Evolutionary conservation across 2,797 vertebrate genomes (phyloP), one percentile per base, ranked within the genome.

Genomic region (Pantherophis vulpinus): DNA sequence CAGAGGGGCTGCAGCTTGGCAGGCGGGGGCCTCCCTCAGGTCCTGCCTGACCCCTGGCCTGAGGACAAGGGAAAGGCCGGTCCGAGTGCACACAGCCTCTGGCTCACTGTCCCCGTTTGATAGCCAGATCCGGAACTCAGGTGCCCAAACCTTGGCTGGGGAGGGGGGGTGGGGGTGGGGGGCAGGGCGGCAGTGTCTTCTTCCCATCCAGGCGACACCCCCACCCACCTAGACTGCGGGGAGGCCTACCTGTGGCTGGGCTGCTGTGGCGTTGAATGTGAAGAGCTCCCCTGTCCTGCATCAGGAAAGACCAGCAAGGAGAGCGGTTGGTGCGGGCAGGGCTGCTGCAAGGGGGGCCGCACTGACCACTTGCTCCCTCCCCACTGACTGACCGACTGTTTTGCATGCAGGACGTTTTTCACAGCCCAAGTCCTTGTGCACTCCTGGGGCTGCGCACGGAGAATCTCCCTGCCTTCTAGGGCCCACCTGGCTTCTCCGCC

Each of bases 231-330:
- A 0, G 4, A 3, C 7, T 90, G 37, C 1, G 2, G 54, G 4
- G 14, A 6, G 6, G 55, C 86, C 93, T 98, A 99, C 99, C 99
- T 99, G 99, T 0, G 99, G 99, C 96, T 99, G 99, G 13, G 99
- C 98, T 0, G 99, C 99, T 0, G 99, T 99, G 23, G 99, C 99
- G 0, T 98, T 99, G 97, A 99, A 99, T 97, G 95, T 98, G 97
- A 99, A 99, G 88, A 96, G 98, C 93, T 98, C 97, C 6, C 98
- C 97, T 0, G 99, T 99, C 96, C 99, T 99, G 97, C 79, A 93
- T 1, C 94, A 51, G 89, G 95, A 91, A 95, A 89, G 0, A 0
- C 61, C 4, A 74, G 74, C 2, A 0, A 8, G 0, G 59, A 6
- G 0, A 12, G 6, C 1, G 3, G 47, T 83, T 47, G 74, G 74